A percentile compares a stretch with the other conserved stretches of the same genome.
Evolutionary conservation across 2,888 invertebrate species (phyloP).

Genomic region (Myopa tessellatipennis): DNA sequence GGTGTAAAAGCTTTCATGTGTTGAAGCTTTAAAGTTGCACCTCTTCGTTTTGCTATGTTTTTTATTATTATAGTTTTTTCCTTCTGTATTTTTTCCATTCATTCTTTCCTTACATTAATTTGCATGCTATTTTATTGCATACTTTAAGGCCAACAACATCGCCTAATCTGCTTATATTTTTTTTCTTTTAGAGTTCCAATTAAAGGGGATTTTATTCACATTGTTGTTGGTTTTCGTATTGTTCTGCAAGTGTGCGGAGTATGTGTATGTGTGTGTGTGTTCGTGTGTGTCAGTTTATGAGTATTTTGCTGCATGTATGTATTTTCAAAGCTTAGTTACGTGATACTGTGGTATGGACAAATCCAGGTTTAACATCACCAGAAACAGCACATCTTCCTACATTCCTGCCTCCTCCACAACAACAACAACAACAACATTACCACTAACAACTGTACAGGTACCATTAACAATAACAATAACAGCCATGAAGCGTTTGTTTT

Average conservation of each 20-base stretch:
- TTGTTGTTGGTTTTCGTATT: conserved; percentile 1
- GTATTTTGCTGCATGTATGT: not conserved
- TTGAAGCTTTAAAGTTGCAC: conserved; percentile 15
- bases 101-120: not conserved
- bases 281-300: not conserved
- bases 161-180: conserved; percentile 23
- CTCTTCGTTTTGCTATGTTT: not conserved
- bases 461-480: not conserved
- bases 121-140: conserved; percentile 8
- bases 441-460: not conserved
- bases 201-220: conserved; percentile 22
- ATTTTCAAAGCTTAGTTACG: not conserved
- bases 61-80: not conserved
- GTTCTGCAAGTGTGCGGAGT: conserved; percentile 1
- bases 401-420: not conserved
- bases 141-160: conserved; percentile 14
- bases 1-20: not conserved
- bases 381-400: not conserved
- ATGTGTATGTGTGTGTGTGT: too few relatives aligned
- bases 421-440: not conserved
- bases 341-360: conserved; percentile 1
- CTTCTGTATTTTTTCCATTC: not conserved
- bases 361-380: conserved; percentile 26
- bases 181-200: not conserved
- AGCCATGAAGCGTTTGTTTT: not conserved